These are phyloP conservation scores for Eupeodes luniger DNA, from an alignment of 2,888 invertebrate genomes.

Conservation along the genomic window DNA sequence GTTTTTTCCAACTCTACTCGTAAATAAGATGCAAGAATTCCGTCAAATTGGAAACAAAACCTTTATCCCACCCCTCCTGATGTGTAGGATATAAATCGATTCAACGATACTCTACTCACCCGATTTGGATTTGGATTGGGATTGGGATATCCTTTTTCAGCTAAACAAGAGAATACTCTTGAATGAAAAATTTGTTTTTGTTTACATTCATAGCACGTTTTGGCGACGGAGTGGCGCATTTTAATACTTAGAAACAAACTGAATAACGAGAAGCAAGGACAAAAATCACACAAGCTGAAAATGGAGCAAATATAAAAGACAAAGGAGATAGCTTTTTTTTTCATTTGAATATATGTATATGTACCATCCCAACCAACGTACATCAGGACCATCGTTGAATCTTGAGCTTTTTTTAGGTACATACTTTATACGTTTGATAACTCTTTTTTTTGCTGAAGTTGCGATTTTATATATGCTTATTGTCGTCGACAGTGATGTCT, in stretches of 20 bases:
- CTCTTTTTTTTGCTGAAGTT: constrained; percentile 35
- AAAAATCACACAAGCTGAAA: constrained; percentile 57
- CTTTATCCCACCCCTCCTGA: neutral
- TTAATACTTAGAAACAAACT: constrained; percentile 54
- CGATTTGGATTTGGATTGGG: constrained; percentile 33
- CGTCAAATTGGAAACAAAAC: constrained; percentile 2
- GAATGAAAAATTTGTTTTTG: constrained; percentile 71
- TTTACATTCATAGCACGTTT: constrained; percentile 72
- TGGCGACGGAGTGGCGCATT: constrained; percentile 69
- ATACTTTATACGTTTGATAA: constrained; percentile 28
- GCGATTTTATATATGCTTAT: constrained; percentile 32
- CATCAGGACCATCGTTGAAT: neutral
- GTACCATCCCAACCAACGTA: no score
- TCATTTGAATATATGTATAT: constrained; percentile 7
- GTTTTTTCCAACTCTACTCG: constrained; percentile 13
- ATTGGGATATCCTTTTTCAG: constrained; percentile 62
- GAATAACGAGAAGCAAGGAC: constrained; percentile 36
- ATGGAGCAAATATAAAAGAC: constrained; percentile 51
- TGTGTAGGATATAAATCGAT: constrained; percentile 45
- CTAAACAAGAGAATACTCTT: constrained; percentile 34
- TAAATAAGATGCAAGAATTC: constrained; percentile 46
- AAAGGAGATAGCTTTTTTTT: constrained; percentile 26
- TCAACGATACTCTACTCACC: constrained; percentile 55
- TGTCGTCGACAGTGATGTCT: neutral
- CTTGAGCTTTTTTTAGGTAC: constrained; percentile 7